Evolutionary conservation across 2,113 vertebrate species (phyloP), one percentile per base, ranked within the genome.

Genomic region (Myanophis thanlyinensis): DNA sequence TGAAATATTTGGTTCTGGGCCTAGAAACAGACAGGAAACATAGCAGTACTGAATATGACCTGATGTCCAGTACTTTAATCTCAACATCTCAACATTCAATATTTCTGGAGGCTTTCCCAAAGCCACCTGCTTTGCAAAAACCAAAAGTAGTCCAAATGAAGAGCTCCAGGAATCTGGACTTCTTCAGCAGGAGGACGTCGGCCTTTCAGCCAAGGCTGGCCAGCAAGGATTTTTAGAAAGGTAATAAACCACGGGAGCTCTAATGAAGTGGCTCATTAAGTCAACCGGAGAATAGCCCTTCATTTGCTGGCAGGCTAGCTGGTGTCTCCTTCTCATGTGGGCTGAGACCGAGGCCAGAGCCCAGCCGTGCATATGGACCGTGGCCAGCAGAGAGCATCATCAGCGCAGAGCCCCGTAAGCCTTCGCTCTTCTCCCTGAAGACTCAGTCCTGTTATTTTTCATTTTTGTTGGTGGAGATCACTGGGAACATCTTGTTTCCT

Each of bases 391-490:
- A 52, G 87, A 9, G 22, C 35, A 88, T 11, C 35, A 7, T 49
- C 54, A 25, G 88, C 92, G 35, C 90, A 12, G 2, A 48, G 48
- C 85, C 40, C 94, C 51, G 30, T 85, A 91, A 1, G n/a, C 89
- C 3, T 44, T 88, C 18, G 27, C 73, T 15, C 53, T 62, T 89
- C 25, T 27, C 88, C 0, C 23, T 40, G 35, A 56, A 91, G 84
- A 96, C 95, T 89, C 52, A n/a, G 54, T 93, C 53, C 92, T 93
- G 89, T 94, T 94, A 44, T 93, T 92, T 48, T 96, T 96, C 62
- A 85, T 91, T 87, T 95, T 94, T 92, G 85, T 90, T 95, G 53
- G 54, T 92, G 89, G 54, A 95, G 95, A 88, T 93, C 15, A 48
- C 87, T 80, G 85, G 91, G 93, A 94, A 92, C 93, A 89, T 54